These are phyloP conservation scores for Calliopsis andreniformis DNA, from an alignment of 1,140 invertebrate species.

Conservation along the genomic window DNA sequence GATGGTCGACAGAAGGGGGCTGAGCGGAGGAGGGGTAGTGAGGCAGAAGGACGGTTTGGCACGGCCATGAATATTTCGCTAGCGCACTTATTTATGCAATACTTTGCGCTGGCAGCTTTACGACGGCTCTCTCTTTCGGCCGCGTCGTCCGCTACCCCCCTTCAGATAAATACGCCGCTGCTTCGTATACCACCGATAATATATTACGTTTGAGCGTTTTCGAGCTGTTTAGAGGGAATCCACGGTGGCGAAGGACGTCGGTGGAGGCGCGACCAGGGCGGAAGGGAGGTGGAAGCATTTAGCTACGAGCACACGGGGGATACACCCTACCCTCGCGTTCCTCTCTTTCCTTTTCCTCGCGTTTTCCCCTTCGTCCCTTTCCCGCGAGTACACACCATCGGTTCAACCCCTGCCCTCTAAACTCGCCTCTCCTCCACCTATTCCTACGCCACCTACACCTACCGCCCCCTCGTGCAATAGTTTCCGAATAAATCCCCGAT, in stretches of 20 bases:
- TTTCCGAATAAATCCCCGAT: slow-evolving; percentile 80
- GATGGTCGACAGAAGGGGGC: slow-evolving; percentile 39
- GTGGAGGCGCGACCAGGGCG: slow-evolving; percentile 55
- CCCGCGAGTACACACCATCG: background rate
- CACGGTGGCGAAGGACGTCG: slow-evolving; percentile 56
- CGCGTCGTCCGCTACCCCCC: slow-evolving; percentile 43
- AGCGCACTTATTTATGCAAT: slow-evolving; percentile 81
- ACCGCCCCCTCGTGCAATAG: slow-evolving; percentile 74
- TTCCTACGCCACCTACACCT: slow-evolving; percentile 55
- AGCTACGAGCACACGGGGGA: slow-evolving; percentile 65
- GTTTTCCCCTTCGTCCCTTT: slow-evolving; percentile 27
- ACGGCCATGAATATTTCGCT: slow-evolving; percentile 81
- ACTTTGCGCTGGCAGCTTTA: slow-evolving; percentile 81
- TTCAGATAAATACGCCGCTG: slow-evolving; percentile 76
- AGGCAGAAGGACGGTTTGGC: slow-evolving; percentile 73
- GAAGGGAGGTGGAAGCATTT: slow-evolving; percentile 73
- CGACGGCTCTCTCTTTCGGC: slow-evolving; percentile 67
- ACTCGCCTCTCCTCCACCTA: slow-evolving; percentile 56
- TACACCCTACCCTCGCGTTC: slow-evolving; percentile 43
- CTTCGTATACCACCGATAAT: slow-evolving; percentile 76
- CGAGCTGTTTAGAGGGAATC: slow-evolving; percentile 74
- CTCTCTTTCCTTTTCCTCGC: slow-evolving; percentile 24
- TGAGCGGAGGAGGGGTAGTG: slow-evolving; percentile 23
- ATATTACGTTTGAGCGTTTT: slow-evolving; percentile 78
- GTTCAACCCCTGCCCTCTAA: slow-evolving; percentile 37